phyloP scores from a whole-genome alignment of 2,888 invertebrate genomes.

The Pandemis heparana region DNA sequence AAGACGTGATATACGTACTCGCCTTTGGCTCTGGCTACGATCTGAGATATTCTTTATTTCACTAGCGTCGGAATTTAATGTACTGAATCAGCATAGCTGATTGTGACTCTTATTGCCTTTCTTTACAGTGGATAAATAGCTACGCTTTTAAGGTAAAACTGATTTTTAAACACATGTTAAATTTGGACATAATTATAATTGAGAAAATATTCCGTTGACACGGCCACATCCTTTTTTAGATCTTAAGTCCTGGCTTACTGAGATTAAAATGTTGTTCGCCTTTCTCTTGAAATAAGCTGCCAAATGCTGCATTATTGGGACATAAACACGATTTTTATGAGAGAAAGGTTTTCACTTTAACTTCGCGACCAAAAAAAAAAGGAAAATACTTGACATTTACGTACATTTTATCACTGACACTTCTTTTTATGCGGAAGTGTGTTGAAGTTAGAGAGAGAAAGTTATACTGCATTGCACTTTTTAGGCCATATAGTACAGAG shows the following conservation, averaged over 20 bases:
- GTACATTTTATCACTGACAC: not conserved
- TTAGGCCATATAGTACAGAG: too few relatives aligned
- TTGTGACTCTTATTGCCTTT: not conserved
- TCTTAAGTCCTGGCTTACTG: not conserved
- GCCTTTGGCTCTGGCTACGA: too few relatives aligned
- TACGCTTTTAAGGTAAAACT: not conserved
- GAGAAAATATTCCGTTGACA: not conserved
- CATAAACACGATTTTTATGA: constrained; percentile 27
- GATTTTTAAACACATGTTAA: not conserved
- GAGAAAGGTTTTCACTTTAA: constrained; percentile 24
- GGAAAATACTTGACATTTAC: not conserved
- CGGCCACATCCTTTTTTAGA: constrained; percentile 19
- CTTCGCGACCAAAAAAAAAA: not conserved
- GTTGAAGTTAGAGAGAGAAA: not conserved
- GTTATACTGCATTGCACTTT: constrained; percentile 11
- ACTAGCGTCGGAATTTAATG: too few relatives aligned
- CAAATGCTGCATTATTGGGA: constrained; percentile 3
- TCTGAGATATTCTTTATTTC: too few relatives aligned
- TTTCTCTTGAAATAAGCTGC: constrained; percentile 33
- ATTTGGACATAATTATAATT: not conserved
- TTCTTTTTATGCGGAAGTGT: not conserved
- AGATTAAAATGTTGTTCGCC: constrained; percentile 10
- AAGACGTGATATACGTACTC: too few relatives aligned
- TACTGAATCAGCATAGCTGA: not conserved
- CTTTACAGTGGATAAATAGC: not conserved